Evolutionary conservation across 2,888 invertebrate genomes (phyloP), one percentile per base, ranked within the genome.

Genomic region (Lasioglossum figueresi): DNA sequence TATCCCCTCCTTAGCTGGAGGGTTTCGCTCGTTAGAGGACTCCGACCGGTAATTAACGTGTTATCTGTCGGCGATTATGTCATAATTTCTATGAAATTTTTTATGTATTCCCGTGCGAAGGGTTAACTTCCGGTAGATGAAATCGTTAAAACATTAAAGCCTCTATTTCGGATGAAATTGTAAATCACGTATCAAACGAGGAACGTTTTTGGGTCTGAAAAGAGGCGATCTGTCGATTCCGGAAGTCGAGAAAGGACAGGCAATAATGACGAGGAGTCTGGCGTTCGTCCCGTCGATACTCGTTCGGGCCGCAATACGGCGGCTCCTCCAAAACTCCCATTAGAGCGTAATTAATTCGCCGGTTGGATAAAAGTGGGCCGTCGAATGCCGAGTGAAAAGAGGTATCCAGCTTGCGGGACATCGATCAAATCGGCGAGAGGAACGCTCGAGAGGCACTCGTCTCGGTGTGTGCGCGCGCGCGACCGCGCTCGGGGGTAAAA

Each of bases 291-390:
- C 45, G 59, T 75, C 83, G 52, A 72, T 83, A 82, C 8, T 71
- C 73, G 76, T 40, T 19, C 66, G 34, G n/a, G 59, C 34, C 43
- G 52, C 56, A 27, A 34, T 40, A 37, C 79, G 34, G 45, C 43
- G 27, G n/a, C 52, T 56, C 34, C 34, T 37, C 43, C 52, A 63
- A 74, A 78, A 70, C 68, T 74, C 66, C 74, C 78, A 71, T 76
- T 72, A 75, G 70, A 34, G 16, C 27, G 52, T 80, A 80, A 85
- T 84, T 84, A 78, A 80, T 84, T 80, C 77, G 71, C 27, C 14
- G 71, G 31, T 40, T n/a, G 59, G 66, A 52, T 52, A 70, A 43
- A 80, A 80, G 77, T 74, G 52, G 73, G 45, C n/a, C 76, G 37
- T 63, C 16, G 34, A 45, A 43, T 71, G 19, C 71, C 23, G 23